Evolutionary conservation across 2,888 invertebrate genomes (phyloP), one percentile per base, ranked within the genome.

Genomic region (Eristalinus sepulchralis): DNA sequence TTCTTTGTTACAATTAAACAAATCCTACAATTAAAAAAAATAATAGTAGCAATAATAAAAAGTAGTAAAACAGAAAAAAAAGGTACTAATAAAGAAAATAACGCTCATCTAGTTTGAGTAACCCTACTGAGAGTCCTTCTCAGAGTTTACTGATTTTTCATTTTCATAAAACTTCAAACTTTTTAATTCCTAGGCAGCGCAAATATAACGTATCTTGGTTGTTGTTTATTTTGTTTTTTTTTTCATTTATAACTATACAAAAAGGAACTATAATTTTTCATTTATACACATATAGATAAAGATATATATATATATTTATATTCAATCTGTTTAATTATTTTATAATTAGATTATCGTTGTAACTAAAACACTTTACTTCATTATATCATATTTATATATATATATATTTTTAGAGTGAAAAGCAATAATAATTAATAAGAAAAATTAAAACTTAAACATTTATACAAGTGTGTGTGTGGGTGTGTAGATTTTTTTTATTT

Each of bases 231-330:
- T 3, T 57, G 10, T 27, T 22, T 67, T 78, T 34, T 73, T 22
- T 39, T 66, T 72, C 53, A 2, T 33, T 33, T 33, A 66, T 34
- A 63, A 66, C 75, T 76, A 84, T 80, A 77, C 71, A 83, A 84
- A 82, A 81, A 84, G 84, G 84, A 84, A 84, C 84, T 84, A 76
- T 81, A 76, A 75, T 66, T 80, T 84, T 71, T 72, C 24, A 33
- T 62, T 47, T 55, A 33, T 33, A 33, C 47, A 64, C 77, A 66
- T 76, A 71, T 33, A 80, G 55, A 76, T 63, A 70, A 27, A 33
- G 47, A 67, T 34, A 55, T 68, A 66, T 60, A 67, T 34, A 55
- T 68, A 66, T 60, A 60, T 63, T 53, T 63, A 34, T 67, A 55
- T 62, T 62, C 53, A 67, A 36, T 31, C 9, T 72, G 36, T 63